A percentile compares a stretch with the other conserved stretches of the same genome.
These are phyloP conservation scores for Oostethus manadensis DNA, from an alignment of 2,113 vertebrate species.

Conservation along the genomic window DNA sequence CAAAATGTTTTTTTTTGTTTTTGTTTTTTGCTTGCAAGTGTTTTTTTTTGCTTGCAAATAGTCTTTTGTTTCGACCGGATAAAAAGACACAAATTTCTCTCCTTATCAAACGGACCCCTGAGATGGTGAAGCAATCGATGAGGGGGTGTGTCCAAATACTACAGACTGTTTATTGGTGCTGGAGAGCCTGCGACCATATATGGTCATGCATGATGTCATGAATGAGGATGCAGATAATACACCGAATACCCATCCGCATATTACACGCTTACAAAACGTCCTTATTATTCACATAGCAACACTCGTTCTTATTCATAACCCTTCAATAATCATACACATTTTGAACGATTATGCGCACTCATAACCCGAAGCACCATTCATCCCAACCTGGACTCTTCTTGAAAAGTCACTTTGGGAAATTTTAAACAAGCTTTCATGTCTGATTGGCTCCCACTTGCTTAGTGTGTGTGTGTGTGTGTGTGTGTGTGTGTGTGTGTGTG, in stretches of 20 bases:
- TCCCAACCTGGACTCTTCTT: constrained; percentile 35
- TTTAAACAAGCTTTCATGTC: constrained; percentile 71
- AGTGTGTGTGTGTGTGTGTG: constrained; percentile 44
- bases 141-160: constrained; percentile 15
- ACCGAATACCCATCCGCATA: too few relatives aligned
- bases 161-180: constrained; percentile 25
- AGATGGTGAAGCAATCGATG: neutral
- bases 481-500: constrained; percentile 13
- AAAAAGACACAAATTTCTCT: too few relatives aligned
- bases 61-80: too few relatives aligned
- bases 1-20: too few relatives aligned
- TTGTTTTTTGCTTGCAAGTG: too few relatives aligned
- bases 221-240: too few relatives aligned
- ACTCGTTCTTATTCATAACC: neutral
- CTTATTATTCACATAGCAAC: too few relatives aligned
- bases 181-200: constrained; percentile 47
- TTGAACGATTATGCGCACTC: neutral
- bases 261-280: too few relatives aligned
- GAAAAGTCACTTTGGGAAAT: constrained; percentile 58
- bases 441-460: constrained; percentile 73
- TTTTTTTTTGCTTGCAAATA: too few relatives aligned
- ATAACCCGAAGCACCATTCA: constrained; percentile 14
- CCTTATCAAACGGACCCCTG: neutral
- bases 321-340: neutral
- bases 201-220: constrained; percentile 55